phyloP scores from a whole-genome alignment of 2,888 invertebrate genomes.

The Stenodera caucasica region DNA sequence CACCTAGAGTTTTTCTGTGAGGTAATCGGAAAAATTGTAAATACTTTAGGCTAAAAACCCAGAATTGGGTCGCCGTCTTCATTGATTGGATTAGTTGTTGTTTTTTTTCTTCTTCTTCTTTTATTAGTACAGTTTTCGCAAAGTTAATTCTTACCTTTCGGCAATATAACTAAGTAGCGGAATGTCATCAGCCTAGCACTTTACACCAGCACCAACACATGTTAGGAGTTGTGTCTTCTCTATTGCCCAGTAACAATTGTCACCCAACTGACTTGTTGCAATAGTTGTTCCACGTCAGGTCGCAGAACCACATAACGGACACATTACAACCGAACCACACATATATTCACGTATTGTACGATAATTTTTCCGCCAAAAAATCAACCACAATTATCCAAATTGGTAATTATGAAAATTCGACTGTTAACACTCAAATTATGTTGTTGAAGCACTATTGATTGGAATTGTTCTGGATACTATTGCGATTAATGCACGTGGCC shows the following conservation, averaged over 20 bases:
- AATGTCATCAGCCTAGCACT: slow-evolving; percentile 45
- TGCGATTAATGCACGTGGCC: slow-evolving; percentile 15
- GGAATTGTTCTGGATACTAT: no score
- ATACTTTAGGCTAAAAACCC: neutral
- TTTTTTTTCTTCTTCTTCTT: neutral
- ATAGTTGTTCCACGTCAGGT: slow-evolving; percentile 30
- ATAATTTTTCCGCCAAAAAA: neutral
- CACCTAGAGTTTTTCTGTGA: slow-evolving; percentile 2
- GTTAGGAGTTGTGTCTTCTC: slow-evolving; percentile 39
- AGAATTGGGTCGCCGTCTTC: neutral
- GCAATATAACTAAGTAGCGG: slow-evolving; percentile 39
- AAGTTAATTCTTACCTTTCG: slow-evolving; percentile 42
- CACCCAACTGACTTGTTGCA: slow-evolving; percentile 12
- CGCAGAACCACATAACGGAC: slow-evolving; percentile 43
- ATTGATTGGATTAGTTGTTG: neutral
- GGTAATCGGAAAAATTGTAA: neutral
- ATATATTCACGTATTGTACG: slow-evolving; percentile 11
- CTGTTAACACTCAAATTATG: neutral
- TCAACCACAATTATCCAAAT: slow-evolving; percentile 9
- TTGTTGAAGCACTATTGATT: slow-evolving; percentile 12
- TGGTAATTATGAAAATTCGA: no score
- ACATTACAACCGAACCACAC: slow-evolving; percentile 36
- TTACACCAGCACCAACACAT: slow-evolving; percentile 33
- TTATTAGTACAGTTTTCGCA: no score
- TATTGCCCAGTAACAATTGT: slow-evolving; percentile 25